Conservation (phyloP, 2,888 invertebrate genomes). For the Julus scanicus region DNA sequence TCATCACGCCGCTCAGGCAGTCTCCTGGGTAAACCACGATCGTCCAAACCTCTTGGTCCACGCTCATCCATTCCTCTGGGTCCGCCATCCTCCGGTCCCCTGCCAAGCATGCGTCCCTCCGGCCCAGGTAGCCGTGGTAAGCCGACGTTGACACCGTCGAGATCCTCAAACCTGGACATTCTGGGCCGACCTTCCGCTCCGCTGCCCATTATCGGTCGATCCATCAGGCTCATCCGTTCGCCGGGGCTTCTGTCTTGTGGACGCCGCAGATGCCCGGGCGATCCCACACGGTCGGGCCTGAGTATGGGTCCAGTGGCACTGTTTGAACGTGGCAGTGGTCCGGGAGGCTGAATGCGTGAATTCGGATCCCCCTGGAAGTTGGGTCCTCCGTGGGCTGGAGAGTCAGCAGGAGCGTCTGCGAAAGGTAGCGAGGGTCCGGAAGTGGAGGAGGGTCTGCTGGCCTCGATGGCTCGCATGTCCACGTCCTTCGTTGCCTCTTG, state of each 20-base stretch:
- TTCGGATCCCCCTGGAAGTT: neutral
- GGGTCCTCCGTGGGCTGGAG: neutral
- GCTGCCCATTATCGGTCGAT: neutral
- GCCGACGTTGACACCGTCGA: neutral
- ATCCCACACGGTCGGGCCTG: neutral
- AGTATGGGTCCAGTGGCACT: neutral
- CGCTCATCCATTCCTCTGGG: slow-evolving; percentile 17
- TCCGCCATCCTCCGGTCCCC: neutral
- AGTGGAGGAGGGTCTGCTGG: neutral
- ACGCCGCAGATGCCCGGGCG: neutral
- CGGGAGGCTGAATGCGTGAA: slow-evolving; percentile 1
- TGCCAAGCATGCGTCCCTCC: neutral
- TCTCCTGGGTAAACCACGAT: neutral
- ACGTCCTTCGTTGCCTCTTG: slow-evolving; percentile 41
- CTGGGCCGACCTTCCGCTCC: neutral
- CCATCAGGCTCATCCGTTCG: neutral
- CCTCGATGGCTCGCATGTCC: slow-evolving; percentile 48
- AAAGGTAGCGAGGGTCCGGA: neutral
- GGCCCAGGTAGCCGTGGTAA: neutral
- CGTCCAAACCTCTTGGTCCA: neutral
- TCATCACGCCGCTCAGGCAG: neutral
- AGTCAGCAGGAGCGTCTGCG: neutral
- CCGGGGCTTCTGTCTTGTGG: slow-evolving; percentile 9
- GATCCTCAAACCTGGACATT: neutral
- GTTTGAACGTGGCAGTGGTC: neutral